Evolutionary conservation across 2,797 vertebrate genomes (phyloP).

Genomic region (Chloroceryle inda): DNA sequence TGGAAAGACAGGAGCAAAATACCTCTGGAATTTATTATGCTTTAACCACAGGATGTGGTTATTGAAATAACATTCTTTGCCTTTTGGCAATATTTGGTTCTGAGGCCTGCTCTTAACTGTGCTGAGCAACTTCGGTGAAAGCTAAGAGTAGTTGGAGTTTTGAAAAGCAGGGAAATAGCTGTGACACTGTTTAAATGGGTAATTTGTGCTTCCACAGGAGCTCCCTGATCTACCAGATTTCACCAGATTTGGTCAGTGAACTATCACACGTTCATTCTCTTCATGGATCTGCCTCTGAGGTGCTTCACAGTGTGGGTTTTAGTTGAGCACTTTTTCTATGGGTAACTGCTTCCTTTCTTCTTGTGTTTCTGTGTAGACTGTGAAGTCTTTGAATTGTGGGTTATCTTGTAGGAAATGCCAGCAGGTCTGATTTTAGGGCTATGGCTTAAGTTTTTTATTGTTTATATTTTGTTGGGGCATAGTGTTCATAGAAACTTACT

Average conservation of each 20-base stretch:
- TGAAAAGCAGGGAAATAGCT: neutral
- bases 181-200: neutral
- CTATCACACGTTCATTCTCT: neutral
- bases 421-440: neutral
- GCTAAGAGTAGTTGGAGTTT: neutral
- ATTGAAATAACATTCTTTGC: neutral
- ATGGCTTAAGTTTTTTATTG: neutral
- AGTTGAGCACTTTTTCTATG: neutral
- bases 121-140: neutral
- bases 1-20: neutral
- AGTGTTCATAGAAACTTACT: neutral
- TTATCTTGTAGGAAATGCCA: neutral
- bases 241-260: neutral
- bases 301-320: neutral
- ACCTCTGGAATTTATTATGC: constrained; percentile 25
- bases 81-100: neutral
- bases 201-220: neutral
- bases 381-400: neutral
- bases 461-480: neutral
- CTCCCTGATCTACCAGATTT: neutral
- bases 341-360: neutral
- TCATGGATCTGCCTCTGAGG: neutral
- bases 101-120: neutral
- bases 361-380: neutral
- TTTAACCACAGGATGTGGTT: constrained; percentile 46